Conservation (phyloP, 2,888 invertebrate species). For the Camponotus fellah region DNA sequence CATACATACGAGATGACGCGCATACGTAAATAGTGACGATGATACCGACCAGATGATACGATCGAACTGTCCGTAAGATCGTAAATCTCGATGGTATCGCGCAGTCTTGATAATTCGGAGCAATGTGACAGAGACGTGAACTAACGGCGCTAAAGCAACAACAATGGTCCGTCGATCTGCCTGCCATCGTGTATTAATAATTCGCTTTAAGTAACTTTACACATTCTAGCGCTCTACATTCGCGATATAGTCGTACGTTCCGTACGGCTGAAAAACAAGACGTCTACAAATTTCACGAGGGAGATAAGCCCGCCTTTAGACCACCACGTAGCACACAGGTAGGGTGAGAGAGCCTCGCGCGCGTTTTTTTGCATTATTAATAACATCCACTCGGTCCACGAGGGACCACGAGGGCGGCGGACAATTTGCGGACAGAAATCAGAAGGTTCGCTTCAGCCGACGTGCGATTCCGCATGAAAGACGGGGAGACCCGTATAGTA, state of each 20-base stretch:
- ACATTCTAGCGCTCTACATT: constrained; percentile 9
- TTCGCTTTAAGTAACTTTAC: constrained; percentile 47
- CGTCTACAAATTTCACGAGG: constrained; percentile 40
- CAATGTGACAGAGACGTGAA: constrained; percentile 15
- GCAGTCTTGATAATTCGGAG: background rate
- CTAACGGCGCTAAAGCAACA: constrained; percentile 36
- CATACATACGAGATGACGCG: constrained; percentile 7
- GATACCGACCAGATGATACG: constrained; percentile 22
- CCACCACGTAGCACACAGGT: background rate
- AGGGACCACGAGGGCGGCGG: background rate
- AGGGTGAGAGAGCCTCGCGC: background rate
- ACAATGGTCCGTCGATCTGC: background rate
- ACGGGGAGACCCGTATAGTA: constrained; percentile 26
- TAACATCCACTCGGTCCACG: background rate
- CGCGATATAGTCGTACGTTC: background rate
- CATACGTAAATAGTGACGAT: constrained; percentile 19
- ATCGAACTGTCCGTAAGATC: constrained; percentile 26
- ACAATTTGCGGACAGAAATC: constrained; percentile 41
- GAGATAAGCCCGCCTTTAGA: constrained; percentile 27
- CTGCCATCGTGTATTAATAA: constrained; percentile 29
- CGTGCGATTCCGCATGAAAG: background rate
- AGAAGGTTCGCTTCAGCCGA: background rate
- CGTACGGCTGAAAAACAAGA: constrained; percentile 25
- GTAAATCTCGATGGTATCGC: constrained; percentile 43
- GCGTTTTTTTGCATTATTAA: constrained; percentile 51